phyloP scores from a whole-genome alignment of 2,113 vertebrate species.

The Rhizomys pruinosus region DNA sequence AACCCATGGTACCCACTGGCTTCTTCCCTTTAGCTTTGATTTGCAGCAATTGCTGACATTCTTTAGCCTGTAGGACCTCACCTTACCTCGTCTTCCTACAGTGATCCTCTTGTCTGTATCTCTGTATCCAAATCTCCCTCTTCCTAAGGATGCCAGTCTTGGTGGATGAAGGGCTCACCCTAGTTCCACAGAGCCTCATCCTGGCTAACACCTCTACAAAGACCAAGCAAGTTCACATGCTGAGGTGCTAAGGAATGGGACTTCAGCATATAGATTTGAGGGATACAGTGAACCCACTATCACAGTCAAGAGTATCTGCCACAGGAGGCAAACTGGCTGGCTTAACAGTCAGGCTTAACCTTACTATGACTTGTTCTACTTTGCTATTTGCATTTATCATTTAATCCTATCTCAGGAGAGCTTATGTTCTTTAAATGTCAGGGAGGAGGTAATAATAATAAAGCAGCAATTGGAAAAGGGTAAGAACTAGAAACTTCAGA shows the following conservation, averaged over 20 bases:
- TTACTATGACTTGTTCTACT: not conserved
- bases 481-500: constrained; percentile 22
- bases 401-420: constrained; percentile 20
- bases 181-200: not conserved
- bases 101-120: not conserved
- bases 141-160: not conserved
- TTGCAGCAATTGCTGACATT: not conserved
- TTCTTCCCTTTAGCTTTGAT: not conserved
- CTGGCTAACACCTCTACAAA: not conserved
- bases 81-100: not conserved
- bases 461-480: not conserved
- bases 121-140: not conserved
- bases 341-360: not conserved
- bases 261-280: not conserved
- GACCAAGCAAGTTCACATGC: not conserved
- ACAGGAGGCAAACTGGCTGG: not conserved
- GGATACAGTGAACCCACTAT: not conserved
- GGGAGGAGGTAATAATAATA: not conserved
- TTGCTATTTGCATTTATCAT: not conserved
- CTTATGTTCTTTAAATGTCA: constrained; percentile 33
- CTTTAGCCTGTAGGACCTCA: not conserved
- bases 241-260: not conserved
- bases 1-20: no score
- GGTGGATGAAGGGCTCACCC: no score
- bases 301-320: not conserved